Base-by-base conservation (phyloP, 2,888 invertebrate genomes). In the Catocala fraxini region DNA sequence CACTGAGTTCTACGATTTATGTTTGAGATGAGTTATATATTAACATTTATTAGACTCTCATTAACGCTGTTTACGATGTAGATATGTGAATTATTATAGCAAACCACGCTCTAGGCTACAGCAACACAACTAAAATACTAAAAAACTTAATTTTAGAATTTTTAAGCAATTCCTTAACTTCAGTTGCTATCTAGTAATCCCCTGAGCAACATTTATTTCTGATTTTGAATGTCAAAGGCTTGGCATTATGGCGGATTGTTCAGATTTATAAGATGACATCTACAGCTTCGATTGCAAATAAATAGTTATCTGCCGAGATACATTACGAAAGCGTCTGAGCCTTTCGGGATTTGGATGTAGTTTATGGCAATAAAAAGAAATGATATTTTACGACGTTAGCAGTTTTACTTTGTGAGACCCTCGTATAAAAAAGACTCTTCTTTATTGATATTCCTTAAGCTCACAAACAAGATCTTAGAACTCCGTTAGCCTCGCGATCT, bases 181-280 rank as follows among this genome's bases (percentile, higher is more conserved):
- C 57, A 49, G 34, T 48, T 51, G 55, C 41, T 56, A 56, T 63
- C 59, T 61, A 65, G 65, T 68, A 71, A 73, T 63, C 43, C 52
- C 51, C 59, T 45, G 13, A 57, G 12, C 35, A 56, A 65, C 52
- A 65, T 65, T 61, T 65, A 66, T 58, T 62, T 54, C 41, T 15
- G n/a, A 6, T 10, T 9, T 54, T 54, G 52, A 54, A 54, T 63
- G 58, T 48, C 47, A 33, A 61, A 59, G 46, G 34, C 42, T 11
- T 12, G 11, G 49, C 12, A 43, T 49, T 49, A 49, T 35, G 34
- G 43, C 33, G 49, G 33, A 49, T 35, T 49, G 42, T 34, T 13
- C 7, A 56, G 42, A 56, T 56, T 56, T 43, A 56, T 56, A 56
- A 34, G 49, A 56, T 49, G 56, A 56, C 13, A 48, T 34, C 42